Percentiles rank a stretch among this genome's conserved stretches.
These are phyloP conservation scores for Phasianus colchicus DNA, from an alignment of 2,113 vertebrate species.

Conservation along the genomic window DNA sequence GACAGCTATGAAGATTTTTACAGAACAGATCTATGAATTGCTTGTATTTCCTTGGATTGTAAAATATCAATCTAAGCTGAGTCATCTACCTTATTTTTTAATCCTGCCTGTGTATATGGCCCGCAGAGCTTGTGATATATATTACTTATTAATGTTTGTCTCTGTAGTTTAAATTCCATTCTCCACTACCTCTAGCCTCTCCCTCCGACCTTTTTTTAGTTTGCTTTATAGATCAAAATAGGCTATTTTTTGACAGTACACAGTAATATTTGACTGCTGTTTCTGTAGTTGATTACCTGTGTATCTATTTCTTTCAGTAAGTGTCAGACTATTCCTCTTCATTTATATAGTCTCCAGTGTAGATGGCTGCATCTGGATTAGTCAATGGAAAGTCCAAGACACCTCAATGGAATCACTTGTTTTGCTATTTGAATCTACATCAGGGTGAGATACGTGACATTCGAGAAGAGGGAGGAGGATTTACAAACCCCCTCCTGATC, in stretches of 20 bases:
- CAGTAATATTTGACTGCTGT: background rate
- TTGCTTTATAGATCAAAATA: background rate
- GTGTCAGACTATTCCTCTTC: background rate
- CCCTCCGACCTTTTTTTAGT: background rate
- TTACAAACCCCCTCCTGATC: background rate
- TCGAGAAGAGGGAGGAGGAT: background rate
- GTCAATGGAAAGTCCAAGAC: background rate
- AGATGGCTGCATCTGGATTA: background rate
- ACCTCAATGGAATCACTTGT: fast-evolving
- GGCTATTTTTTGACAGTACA: background rate
- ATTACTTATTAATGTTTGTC: background rate
- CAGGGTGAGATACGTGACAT: background rate
- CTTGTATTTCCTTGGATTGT: background rate
- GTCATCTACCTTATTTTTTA: background rate
- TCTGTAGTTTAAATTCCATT: background rate
- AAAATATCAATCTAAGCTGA: conserved; percentile 21
- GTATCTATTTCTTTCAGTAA: background rate
- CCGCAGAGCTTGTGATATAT: background rate
- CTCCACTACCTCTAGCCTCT: background rate
- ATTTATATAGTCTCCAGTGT: background rate
- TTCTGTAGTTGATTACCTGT: background rate
- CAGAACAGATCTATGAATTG: background rate
- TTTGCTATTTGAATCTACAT: background rate
- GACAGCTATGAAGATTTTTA: background rate
- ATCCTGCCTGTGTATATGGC: background rate